A percentile compares a stretch with the other conserved stretches of the same genome.
Evolutionary conservation across 2,888 invertebrate genomes (phyloP).

Genomic region (Cataglyphis cursor): DNA sequence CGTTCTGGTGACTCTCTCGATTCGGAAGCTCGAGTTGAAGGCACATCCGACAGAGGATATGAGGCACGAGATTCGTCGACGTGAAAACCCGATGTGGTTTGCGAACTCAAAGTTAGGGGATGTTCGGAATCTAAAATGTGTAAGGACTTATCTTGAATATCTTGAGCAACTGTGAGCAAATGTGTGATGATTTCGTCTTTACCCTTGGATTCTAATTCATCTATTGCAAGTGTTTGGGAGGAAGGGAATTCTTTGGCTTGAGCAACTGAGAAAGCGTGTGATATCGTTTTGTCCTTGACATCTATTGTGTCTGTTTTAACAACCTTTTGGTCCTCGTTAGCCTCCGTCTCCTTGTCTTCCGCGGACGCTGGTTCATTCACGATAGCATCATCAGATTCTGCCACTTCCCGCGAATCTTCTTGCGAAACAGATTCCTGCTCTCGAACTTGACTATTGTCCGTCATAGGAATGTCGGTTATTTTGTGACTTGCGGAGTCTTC

Average conservation of each 20-base stretch:
- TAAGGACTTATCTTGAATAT: conserved; percentile 69
- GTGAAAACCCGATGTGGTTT: conserved; percentile 41
- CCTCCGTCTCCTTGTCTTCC: conserved; percentile 44
- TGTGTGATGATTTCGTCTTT: conserved; percentile 57
- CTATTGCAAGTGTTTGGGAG: conserved; percentile 62
- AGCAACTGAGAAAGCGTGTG: conserved; percentile 65
- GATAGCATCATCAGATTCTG: conserved; percentile 9
- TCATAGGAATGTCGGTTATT: conserved; percentile 64
- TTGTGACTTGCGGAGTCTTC: conserved; percentile 6
- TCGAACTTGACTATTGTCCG: conserved; percentile 20
- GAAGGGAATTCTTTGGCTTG: conserved; percentile 56
- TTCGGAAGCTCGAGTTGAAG: conserved; percentile 43
- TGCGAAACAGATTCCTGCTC: conserved; percentile 13
- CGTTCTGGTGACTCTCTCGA: conserved; percentile 56
- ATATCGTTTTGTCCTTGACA: conserved; percentile 48
- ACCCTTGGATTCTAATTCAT: conserved; percentile 64
- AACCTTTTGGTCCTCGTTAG: conserved; percentile 71
- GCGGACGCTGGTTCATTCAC: background rate
- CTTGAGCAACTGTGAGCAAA: conserved; percentile 38
- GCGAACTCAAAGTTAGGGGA: conserved; percentile 66
- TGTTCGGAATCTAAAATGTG: conserved; percentile 73
- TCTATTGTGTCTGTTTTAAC: conserved; percentile 67
- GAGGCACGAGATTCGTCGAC: conserved; percentile 58
- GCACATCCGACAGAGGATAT: conserved; percentile 32
- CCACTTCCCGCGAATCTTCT: background rate